Percentiles rank a stretch among this genome's conserved stretches.
Evolutionary conservation across 1,140 invertebrate genomes (phyloP).

Genomic region (Bombus sibiricus): DNA sequence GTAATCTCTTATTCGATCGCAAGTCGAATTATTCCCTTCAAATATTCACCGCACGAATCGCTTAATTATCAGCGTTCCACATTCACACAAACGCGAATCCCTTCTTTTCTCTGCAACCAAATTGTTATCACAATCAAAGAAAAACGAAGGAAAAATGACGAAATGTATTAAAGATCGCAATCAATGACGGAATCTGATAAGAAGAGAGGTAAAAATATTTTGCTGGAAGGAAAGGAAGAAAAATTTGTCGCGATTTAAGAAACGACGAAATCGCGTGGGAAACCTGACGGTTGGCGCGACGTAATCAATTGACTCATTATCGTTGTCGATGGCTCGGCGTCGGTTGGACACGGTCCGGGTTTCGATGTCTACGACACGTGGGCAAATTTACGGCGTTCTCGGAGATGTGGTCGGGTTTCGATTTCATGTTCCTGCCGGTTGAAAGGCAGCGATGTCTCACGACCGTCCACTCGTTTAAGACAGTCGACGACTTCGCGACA

Average conservation of each 20-base stretch:
- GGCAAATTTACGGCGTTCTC: slow-evolving; percentile 40
- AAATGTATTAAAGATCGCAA: too few relatives aligned
- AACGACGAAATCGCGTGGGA: background rate
- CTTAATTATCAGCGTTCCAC: too few relatives aligned
- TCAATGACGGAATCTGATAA: too few relatives aligned
- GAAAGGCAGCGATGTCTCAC: slow-evolving; percentile 36
- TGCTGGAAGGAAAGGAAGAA: too few relatives aligned
- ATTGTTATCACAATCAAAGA: background rate
- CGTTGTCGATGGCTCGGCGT: background rate
- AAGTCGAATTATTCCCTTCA: too few relatives aligned
- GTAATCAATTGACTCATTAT: slow-evolving; percentile 45
- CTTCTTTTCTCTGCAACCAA: background rate
- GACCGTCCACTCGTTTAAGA: slow-evolving; percentile 49
- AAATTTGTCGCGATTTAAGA: background rate
- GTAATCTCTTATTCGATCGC: too few relatives aligned
- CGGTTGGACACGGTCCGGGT: slow-evolving; percentile 19
- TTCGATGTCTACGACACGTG: slow-evolving; percentile 31
- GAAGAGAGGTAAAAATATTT: too few relatives aligned
- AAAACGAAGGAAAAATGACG: too few relatives aligned
- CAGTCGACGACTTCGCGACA: slow-evolving; percentile 60
- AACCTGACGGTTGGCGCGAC: slow-evolving; percentile 46
- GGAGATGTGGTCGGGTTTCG: slow-evolving; percentile 42
- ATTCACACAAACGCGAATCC: background rate
- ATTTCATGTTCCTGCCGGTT: slow-evolving; percentile 62
- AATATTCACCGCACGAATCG: too few relatives aligned